Percentiles rank a stretch among this genome's conserved stretches.
Conservation (phyloP, 2,888 invertebrate species). For the Phengaris arion region DNA sequence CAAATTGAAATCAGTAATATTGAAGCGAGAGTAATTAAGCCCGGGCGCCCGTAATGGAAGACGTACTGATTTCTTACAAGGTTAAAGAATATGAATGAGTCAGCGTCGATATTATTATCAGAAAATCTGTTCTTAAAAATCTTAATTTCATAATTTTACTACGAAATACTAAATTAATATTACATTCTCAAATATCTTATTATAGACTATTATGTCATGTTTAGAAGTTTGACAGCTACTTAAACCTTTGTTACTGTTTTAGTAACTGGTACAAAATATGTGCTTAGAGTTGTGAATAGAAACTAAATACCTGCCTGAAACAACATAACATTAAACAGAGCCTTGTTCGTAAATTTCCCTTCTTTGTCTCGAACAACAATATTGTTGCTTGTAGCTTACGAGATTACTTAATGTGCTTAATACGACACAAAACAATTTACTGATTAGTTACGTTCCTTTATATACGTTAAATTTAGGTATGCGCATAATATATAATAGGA, state of each 20-base stretch:
- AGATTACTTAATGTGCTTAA: slow-evolving; percentile 11
- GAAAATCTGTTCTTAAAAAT: not conserved
- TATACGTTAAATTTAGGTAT: not conserved
- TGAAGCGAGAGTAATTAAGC: slow-evolving; percentile 27
- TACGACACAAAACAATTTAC: slow-evolving; percentile 15
- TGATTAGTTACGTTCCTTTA: not conserved
- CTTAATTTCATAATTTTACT: not conserved
- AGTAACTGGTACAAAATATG: not conserved
- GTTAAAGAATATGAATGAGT: slow-evolving; percentile 40
- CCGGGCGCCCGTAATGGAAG: slow-evolving; percentile 23
- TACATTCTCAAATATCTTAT: not conserved
- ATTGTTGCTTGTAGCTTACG: slow-evolving; percentile 2
- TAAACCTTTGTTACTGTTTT: not conserved
- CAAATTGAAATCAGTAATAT: slow-evolving; percentile 27
- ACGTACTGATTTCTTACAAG: slow-evolving; percentile 36
- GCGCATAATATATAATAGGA: not conserved
- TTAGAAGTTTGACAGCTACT: not conserved
- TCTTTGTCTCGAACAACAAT: slow-evolving; percentile 8
- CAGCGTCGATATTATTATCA: slow-evolving; percentile 21
- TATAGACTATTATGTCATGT: not conserved
- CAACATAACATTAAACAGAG: slow-evolving; percentile 1
- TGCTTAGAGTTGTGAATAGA: not conserved
- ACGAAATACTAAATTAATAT: not conserved
- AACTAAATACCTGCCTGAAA: not conserved
- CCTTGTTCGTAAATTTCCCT: slow-evolving; percentile 5